A percentile compares a stretch with the other conserved stretches of the same genome.
These are phyloP conservation scores for Thera britannica DNA, from an alignment of 2,888 invertebrate species.

Conservation along the genomic window DNA sequence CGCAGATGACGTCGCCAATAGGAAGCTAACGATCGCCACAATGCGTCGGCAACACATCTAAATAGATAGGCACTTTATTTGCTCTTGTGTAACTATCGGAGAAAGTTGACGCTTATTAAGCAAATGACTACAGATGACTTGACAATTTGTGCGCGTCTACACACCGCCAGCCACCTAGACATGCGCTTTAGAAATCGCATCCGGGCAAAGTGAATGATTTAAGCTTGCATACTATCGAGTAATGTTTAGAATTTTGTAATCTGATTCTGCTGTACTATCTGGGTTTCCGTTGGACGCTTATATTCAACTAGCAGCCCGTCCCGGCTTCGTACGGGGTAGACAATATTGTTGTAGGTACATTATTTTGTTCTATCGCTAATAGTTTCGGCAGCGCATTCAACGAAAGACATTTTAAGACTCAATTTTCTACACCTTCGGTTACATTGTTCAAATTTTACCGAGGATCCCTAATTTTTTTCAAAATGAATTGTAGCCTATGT, in stretches of 20 bases:
- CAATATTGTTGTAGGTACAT: no score
- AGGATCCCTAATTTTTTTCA: no score
- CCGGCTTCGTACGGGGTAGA: no score
- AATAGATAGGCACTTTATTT: constrained; percentile 58
- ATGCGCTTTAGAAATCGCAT: constrained; percentile 35
- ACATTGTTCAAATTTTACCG: no score
- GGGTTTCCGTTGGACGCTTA: constrained; percentile 17
- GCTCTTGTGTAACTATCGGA: constrained; percentile 44
- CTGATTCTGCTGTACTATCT: constrained; percentile 17
- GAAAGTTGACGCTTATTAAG: constrained; percentile 41
- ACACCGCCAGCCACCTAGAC: constrained; percentile 21
- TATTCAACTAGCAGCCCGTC: not conserved
- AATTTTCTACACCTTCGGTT: no score
- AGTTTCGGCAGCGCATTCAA: no score
- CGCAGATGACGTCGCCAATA: constrained; percentile 66
- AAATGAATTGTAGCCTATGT: no score
- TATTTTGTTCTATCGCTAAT: no score
- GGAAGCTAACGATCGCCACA: constrained; percentile 71
- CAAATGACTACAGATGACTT: constrained; percentile 42
- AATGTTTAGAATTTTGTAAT: constrained; percentile 28
- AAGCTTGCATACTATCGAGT: constrained; percentile 18
- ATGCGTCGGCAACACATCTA: constrained; percentile 56
- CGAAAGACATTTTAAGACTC: no score
- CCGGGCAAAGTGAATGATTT: constrained; percentile 30
- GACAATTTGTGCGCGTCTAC: constrained; percentile 36